Percentiles rank a stretch among this genome's conserved stretches.
Evolutionary conservation across 1,140 invertebrate species (phyloP).

Genomic region (Grapholita molesta): DNA sequence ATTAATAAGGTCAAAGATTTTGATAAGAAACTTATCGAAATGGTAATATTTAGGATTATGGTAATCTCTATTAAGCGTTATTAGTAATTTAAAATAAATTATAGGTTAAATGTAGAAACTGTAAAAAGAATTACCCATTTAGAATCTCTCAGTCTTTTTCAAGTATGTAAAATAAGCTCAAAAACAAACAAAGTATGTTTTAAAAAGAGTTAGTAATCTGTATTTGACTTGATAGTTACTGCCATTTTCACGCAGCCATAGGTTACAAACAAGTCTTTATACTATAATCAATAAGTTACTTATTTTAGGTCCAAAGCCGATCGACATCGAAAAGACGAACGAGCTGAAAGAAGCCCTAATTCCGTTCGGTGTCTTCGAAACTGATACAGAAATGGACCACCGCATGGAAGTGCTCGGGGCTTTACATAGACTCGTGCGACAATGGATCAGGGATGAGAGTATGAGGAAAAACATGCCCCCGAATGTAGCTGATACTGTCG

Average conservation of each 20-base stretch:
- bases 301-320: constrained; percentile 84
- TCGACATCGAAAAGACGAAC: constrained; percentile 89
- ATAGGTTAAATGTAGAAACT: no score
- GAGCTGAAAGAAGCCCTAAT: constrained; percentile 91
- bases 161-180: no score
- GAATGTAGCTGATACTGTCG: constrained; percentile 90
- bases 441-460: constrained; percentile 95
- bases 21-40: neutral
- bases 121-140: no score
- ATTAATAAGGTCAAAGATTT: neutral
- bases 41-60: neutral
- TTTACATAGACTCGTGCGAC: constrained; percentile 92
- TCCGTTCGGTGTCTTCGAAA: constrained; percentile 95
- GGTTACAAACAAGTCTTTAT: no score
- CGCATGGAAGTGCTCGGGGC: constrained; percentile 90
- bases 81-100: no score
- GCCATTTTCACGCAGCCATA: no score
- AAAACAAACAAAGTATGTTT: no score
- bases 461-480: constrained; percentile 93
- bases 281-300: no score
- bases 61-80: neutral
- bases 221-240: no score
- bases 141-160: no score
- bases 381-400: constrained; percentile 93
- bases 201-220: no score